Conservation (phyloP, 2,797 vertebrate species). For the Molossus molossus region DNA sequence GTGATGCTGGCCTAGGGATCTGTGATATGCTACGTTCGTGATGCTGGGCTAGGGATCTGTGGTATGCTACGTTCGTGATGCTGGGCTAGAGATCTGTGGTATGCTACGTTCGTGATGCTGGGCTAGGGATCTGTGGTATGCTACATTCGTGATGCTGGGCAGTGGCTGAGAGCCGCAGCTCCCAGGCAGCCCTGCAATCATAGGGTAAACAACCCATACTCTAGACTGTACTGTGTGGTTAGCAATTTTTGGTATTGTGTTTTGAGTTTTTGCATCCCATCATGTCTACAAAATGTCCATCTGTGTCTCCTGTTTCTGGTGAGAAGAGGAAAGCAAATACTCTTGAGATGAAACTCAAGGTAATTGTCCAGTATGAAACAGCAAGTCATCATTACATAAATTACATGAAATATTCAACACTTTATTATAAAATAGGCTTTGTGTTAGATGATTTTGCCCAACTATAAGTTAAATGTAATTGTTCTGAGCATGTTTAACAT, state of each 20-base stretch:
- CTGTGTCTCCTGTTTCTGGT: not conserved
- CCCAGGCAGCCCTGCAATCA: not conserved
- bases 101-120: no score
- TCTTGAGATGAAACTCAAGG: not conserved
- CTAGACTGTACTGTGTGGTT: not conserved
- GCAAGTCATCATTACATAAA: not conserved
- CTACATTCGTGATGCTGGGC: not conserved
- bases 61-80: no score
- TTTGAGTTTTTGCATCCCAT: not conserved
- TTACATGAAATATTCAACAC: not conserved
- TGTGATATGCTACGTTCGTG: no score
- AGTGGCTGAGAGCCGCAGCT: not conserved
- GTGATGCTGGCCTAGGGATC: no score
- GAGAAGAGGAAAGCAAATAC: not conserved
- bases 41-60: no score
- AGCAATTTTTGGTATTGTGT: not conserved
- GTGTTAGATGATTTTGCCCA: not conserved
- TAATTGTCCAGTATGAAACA: not conserved
- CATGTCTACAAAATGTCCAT: not conserved
- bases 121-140: not conserved
- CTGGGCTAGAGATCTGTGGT: no score
- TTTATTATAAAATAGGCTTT: not conserved
- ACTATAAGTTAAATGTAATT: not conserved
- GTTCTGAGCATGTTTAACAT: not conserved
- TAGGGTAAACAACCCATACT: not conserved